Evolutionary conservation across 2,797 vertebrate genomes (phyloP).

Genomic region (Smutsia gigantea): DNA sequence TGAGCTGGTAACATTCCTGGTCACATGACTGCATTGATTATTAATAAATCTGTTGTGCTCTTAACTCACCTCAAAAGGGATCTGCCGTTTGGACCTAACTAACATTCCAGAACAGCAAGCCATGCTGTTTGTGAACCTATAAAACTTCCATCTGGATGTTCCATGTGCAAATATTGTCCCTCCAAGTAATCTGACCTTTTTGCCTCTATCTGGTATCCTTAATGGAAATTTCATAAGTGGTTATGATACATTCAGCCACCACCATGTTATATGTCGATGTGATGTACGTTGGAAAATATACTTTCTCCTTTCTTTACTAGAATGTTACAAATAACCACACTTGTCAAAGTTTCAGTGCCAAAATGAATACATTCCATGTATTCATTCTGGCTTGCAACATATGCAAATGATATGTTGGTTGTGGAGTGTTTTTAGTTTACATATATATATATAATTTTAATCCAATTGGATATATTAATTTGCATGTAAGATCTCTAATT

Average conservation of each 20-base stretch:
- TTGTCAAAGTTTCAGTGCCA: constrained; percentile 6
- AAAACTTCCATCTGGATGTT: constrained; percentile 50
- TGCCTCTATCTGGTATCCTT: not conserved
- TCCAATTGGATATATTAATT: not conserved
- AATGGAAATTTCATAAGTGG: not conserved
- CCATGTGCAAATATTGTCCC: constrained; percentile 26
- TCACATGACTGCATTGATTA: constrained; percentile 65
- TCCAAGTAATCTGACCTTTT: constrained; percentile 45
- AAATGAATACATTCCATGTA: not conserved
- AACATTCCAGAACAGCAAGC: constrained; percentile 62
- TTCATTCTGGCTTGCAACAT: no score
- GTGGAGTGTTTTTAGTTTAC: not conserved
- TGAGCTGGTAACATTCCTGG: constrained; percentile 73
- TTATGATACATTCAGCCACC: constrained; percentile 2
- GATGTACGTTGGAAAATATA: constrained; percentile 40
- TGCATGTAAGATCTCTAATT: not conserved
- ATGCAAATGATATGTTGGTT: not conserved
- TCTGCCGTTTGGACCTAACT: constrained; percentile 52
- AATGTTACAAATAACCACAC: not conserved
- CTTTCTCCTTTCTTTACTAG: constrained; percentile 19
- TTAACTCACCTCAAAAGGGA: constrained; percentile 55
- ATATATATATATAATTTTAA: not conserved
- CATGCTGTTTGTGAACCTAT: constrained; percentile 45
- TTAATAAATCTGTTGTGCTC: constrained; percentile 81
- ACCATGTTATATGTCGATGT: not conserved